Evolutionary conservation across 2,113 vertebrate genomes (phyloP).

Genomic region (Engraulis encrasicolus): DNA sequence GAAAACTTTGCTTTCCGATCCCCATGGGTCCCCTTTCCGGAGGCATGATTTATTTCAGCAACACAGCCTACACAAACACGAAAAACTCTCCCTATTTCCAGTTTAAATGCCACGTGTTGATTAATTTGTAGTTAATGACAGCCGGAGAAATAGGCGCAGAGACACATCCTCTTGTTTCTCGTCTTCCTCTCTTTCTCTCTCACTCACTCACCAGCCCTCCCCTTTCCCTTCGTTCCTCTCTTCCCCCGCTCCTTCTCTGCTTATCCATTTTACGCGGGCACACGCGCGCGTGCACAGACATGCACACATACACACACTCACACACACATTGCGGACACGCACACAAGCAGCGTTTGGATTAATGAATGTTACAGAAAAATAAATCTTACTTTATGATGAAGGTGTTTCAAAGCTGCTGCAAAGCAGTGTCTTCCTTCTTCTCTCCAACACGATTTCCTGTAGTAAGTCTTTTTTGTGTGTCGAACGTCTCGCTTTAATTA

Average conservation of each 20-base stretch:
- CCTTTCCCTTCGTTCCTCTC: constrained; percentile 35
- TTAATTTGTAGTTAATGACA: constrained; percentile 81
- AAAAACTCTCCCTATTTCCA: constrained; percentile 60
- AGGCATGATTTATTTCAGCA: constrained; percentile 60
- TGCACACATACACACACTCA: constrained; percentile 62
- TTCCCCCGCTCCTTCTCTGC: constrained; percentile 33
- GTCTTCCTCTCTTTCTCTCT: constrained; percentile 39
- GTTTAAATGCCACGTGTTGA: constrained; percentile 73
- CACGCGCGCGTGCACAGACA: constrained; percentile 54
- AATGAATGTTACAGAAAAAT: constrained; percentile 70
- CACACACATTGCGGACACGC: constrained; percentile 54
- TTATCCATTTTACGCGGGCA: constrained; percentile 47
- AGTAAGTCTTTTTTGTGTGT: constrained; percentile 54
- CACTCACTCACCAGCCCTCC: constrained; percentile 37
- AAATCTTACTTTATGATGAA: constrained; percentile 79
- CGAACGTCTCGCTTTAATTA: constrained; percentile 76
- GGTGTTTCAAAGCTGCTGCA: constrained; percentile 75
- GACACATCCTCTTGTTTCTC: constrained; percentile 46
- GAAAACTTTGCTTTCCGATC: constrained; percentile 60
- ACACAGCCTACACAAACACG: constrained; percentile 42
- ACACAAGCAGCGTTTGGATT: constrained; percentile 36
- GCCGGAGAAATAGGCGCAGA: constrained; percentile 59
- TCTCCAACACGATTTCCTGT: constrained; percentile 67
- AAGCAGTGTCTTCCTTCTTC: constrained; percentile 77
- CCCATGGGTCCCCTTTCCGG: constrained; percentile 41